A percentile compares a stretch with the other conserved stretches of the same genome.
Evolutionary conservation across 2,888 invertebrate species (phyloP).

Genomic region (Lathronympha strigana): DNA sequence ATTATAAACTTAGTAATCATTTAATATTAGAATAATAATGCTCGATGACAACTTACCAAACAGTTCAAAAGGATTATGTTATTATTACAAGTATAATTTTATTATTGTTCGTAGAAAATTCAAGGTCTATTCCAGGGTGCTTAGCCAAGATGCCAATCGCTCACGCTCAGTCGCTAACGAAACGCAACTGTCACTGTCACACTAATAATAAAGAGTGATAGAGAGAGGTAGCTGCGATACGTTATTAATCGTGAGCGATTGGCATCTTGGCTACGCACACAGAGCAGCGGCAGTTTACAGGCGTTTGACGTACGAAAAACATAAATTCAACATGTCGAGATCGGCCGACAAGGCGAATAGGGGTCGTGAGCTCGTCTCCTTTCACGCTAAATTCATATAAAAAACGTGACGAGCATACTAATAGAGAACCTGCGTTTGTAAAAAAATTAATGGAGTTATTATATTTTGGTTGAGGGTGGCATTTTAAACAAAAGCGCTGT

Average conservation of each 20-base stretch:
- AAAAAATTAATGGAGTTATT: constrained; percentile 36
- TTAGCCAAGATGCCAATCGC: too few relatives aligned
- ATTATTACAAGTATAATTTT: too few relatives aligned
- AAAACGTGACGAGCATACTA: constrained; percentile 64
- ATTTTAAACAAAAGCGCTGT: neutral
- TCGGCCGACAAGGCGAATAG: constrained; percentile 60
- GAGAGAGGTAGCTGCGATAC: too few relatives aligned
- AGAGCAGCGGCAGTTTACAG: constrained; percentile 42
- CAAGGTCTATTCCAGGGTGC: constrained; percentile 22
- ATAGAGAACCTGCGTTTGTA: constrained; percentile 44
- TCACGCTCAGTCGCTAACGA: too few relatives aligned
- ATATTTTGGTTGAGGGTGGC: neutral
- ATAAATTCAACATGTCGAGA: constrained; percentile 62
- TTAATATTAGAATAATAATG: too few relatives aligned
- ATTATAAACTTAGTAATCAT: too few relatives aligned
- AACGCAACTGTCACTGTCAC: too few relatives aligned
- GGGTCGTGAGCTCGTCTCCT: constrained; percentile 53
- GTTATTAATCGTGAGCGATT: too few relatives aligned
- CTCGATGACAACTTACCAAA: too few relatives aligned
- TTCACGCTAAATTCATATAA: constrained; percentile 68
- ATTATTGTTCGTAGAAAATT: neutral
- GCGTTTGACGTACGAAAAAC: constrained; percentile 55
- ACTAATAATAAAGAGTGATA: too few relatives aligned
- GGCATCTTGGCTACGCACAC: too few relatives aligned
- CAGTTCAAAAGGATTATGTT: too few relatives aligned